Conservation (phyloP, 1,140 invertebrate genomes). For the Phymorhynchus buccinoides region DNA sequence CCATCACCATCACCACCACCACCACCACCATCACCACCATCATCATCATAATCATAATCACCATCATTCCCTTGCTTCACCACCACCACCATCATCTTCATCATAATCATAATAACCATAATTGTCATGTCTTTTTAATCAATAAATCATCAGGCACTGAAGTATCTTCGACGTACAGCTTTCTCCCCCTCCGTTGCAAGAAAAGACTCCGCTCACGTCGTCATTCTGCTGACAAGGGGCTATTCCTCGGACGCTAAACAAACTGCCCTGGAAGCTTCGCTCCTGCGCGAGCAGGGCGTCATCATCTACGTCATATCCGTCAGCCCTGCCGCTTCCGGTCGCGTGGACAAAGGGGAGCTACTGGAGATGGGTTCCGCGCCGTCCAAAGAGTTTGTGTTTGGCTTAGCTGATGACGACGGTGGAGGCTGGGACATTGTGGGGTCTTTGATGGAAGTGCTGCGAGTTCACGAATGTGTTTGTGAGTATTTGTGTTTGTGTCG, state of each 20-base stretch:
- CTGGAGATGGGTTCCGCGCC: conserved; percentile 42
- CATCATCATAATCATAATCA: too few relatives aligned
- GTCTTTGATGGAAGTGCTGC: conserved; percentile 32
- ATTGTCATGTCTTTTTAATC: too few relatives aligned
- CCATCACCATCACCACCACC: too few relatives aligned
- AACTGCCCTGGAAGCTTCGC: conserved; percentile 43
- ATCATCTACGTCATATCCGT: conserved; percentile 53
- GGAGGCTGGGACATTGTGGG: conserved; percentile 31
- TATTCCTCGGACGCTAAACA: conserved; percentile 39
- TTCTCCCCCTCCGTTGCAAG: conserved; percentile 45
- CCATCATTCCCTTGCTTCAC: too few relatives aligned
- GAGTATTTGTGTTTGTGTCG: conserved; percentile 26
- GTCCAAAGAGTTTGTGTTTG: conserved; percentile 28
- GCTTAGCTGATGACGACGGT: too few relatives aligned
- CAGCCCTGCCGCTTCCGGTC: background rate
- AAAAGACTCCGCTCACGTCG: conserved; percentile 46
- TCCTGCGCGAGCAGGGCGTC: conserved; percentile 45
- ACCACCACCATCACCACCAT: too few relatives aligned
- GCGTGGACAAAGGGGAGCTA: conserved; percentile 48
- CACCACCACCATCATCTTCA: too few relatives aligned
- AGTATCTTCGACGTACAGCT: conserved; percentile 39
- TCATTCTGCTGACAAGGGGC: conserved; percentile 55
- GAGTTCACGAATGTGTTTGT: conserved; percentile 41
- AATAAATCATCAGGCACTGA: conserved; percentile 41
- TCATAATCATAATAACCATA: too few relatives aligned